Evolutionary conservation across 2,113 vertebrate genomes (phyloP).

Genomic region (Phyllopteryx taeniolatus): DNA sequence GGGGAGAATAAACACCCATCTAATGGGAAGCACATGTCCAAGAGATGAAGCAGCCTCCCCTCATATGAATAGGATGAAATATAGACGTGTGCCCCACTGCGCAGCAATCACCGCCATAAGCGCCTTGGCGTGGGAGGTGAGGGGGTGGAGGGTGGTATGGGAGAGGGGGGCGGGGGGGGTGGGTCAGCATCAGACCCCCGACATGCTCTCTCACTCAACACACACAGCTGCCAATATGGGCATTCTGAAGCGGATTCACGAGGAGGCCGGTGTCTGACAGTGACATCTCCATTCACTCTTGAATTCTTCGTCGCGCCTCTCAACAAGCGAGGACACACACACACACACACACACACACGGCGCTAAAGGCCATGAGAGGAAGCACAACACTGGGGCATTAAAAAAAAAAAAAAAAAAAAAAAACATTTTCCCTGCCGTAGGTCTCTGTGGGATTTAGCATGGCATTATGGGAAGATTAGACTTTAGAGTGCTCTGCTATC

Average conservation of each 20-base stretch:
- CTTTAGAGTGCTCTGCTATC: conserved; percentile 62
- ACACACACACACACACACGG: conserved; percentile 33
- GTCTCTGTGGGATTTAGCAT: conserved; percentile 69
- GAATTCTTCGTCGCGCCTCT: conserved; percentile 56
- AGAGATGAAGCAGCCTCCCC: conserved; percentile 69
- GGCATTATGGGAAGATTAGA: conserved; percentile 74
- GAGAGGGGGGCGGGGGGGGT: conserved; percentile 40
- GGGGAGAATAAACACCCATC: conserved; percentile 72
- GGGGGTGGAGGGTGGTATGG: conserved; percentile 40
- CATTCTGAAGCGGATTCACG: conserved; percentile 60
- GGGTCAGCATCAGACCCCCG: conserved; percentile 42
- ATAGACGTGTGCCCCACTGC: conserved; percentile 57
- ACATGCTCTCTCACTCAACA: conserved; percentile 46
- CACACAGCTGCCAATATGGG: conserved; percentile 63
- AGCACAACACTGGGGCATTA: conserved; percentile 43
- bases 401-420: conserved; percentile 34
- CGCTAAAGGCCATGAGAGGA: conserved; percentile 62
- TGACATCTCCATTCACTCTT: conserved; percentile 75
- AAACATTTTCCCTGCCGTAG: conserved; percentile 53
- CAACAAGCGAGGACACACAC: conserved; percentile 52
- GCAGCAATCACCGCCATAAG: conserved; percentile 60
- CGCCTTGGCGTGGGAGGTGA: conserved; percentile 41
- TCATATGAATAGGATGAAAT: conserved; percentile 66
- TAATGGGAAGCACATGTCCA: conserved; percentile 71
- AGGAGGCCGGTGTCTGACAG: conserved; percentile 67